Evolutionary conservation across 2,797 vertebrate species (phyloP).

Genomic region (Channa striata): DNA sequence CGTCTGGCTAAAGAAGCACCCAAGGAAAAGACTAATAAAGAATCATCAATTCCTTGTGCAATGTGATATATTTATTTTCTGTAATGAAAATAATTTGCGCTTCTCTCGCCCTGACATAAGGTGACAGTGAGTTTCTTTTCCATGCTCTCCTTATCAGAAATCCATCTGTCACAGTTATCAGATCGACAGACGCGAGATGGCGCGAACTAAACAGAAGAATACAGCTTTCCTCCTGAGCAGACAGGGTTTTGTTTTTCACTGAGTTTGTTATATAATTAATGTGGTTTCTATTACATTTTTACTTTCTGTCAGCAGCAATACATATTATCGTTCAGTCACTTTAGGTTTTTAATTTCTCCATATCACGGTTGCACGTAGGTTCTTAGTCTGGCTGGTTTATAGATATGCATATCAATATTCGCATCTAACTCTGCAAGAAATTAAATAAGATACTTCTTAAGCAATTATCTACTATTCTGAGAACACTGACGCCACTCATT

Average conservation of each 20-base stretch:
- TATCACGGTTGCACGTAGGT: neutral
- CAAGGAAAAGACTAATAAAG: slow-evolving; percentile 11
- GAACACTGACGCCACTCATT: neutral
- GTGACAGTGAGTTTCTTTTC: slow-evolving; percentile 33
- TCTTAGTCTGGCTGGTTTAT: neutral
- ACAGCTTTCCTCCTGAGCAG: neutral
- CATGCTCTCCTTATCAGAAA: slow-evolving; percentile 23
- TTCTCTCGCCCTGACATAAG: slow-evolving; percentile 23
- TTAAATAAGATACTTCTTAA: neutral
- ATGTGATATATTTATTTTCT: slow-evolving; percentile 27
- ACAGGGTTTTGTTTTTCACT: slow-evolving; percentile 2
- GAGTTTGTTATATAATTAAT: slow-evolving; percentile 3
- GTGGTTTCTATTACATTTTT: neutral
- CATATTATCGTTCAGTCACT: slow-evolving; percentile 4
- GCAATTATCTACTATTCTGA: no score
- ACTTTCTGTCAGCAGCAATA: slow-evolving; percentile 15
- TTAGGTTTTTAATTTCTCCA: slow-evolving; percentile 13
- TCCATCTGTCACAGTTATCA: slow-evolving; percentile 38
- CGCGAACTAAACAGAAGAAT: slow-evolving; percentile 8
- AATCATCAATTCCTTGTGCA: slow-evolving; percentile 1
- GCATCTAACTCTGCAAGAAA: neutral
- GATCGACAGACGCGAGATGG: slow-evolving; percentile 13
- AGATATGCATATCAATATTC: neutral
- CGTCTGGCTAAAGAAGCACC: slow-evolving; percentile 5
- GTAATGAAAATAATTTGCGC: slow-evolving; percentile 22